phyloP scores from a whole-genome alignment of 2,113 vertebrate genomes.

The Athene noctua region DNA sequence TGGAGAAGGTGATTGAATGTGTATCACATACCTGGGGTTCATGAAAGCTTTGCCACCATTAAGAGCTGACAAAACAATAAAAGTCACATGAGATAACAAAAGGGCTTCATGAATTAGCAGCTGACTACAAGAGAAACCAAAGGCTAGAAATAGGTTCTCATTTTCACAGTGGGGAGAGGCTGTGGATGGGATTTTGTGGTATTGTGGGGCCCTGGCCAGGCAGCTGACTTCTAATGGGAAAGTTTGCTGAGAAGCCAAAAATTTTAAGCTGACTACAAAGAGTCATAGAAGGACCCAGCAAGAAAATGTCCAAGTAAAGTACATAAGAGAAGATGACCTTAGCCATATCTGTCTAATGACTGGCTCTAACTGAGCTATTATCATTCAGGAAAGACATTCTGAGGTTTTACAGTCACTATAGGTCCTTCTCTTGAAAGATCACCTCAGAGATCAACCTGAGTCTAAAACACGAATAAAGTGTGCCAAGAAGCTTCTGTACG shows the following conservation, averaged over 20 bases:
- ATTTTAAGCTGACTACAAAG: conserved; percentile 19
- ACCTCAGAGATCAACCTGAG: neutral
- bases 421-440: neutral
- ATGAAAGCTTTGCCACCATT: neutral
- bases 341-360: conserved; percentile 25
- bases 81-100: neutral
- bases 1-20: neutral
- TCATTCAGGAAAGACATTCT: conserved; percentile 16
- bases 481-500: neutral
- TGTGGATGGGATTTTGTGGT: neutral
- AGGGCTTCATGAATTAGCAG: neutral
- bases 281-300: neutral
- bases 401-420: neutral
- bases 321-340: conserved; percentile 38
- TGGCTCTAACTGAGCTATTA: conserved; percentile 37
- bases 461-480: neutral
- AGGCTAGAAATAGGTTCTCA: neutral
- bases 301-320: neutral
- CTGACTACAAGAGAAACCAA: neutral
- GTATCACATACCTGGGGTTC: neutral
- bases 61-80: neutral
- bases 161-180: neutral
- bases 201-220: neutral
- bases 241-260: conserved; percentile 12
- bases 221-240: neutral